Base-by-base conservation (phyloP, 2,797 vertebrate species). In the Oophaga sylvatica region DNA sequence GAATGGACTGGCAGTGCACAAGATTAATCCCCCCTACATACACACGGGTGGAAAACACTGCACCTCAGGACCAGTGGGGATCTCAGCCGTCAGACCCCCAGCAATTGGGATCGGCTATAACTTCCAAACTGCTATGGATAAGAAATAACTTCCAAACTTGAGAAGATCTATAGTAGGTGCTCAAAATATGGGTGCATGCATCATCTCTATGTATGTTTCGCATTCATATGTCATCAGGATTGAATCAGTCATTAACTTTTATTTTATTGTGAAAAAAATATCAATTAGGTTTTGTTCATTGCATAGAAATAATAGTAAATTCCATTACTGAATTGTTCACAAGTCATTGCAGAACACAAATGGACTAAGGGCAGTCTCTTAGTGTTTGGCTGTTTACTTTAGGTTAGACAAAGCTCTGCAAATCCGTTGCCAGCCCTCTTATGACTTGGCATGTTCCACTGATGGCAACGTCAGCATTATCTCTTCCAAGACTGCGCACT, bases 401-500 rank as follows among this genome's bases (percentile, higher is more conserved):
- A 31, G 41, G 12, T 45, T 65, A 83, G 73, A 78, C n/a, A 79
- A 62, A 29, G 26, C n/a, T 70, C 22, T 76, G 62, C 65, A 82
- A 80, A 53, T 67, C 63, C 53, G 22, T 6, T 62, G 71, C 63
- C 88, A 89, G 80, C 84, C 56, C 71, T 70, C 71, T 75, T 86
- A 76, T 86, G 62, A 86, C 79, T 89, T 85, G 83, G 87, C 83
- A 45, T 60, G 79, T 19, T 85, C 31, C 57, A 65, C 65, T 75
- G 67, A 86, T 86, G 79, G 59, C 88, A 86, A 89, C 84, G 88
- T 89, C 88, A 86, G 84, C 88, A 86, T 53, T 85, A 77, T 82
- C 83, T 71, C 71, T 83, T 89, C 88, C 88, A 86, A 86, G 80
- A 59, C 80, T 78, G 88, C 84, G 88, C 84, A 89, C 84, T 89